Percentiles rank a stretch among this genome's conserved stretches.
phyloP scores from a whole-genome alignment of 2,113 vertebrate species.

The Condylura cristata region DNA sequence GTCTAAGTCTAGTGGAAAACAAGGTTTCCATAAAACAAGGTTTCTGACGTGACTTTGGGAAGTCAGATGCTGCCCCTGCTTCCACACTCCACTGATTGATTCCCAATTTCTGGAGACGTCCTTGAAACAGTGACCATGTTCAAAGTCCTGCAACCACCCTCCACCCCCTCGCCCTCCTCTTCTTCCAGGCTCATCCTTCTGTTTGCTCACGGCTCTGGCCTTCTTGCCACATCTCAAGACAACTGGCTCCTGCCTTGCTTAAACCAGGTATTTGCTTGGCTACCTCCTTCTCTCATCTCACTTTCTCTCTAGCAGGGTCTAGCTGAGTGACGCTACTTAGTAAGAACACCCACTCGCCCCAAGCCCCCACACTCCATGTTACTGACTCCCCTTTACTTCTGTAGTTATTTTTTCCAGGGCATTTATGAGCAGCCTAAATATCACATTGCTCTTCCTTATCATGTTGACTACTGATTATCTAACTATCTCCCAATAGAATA shows the following conservation, averaged over 20 bases:
- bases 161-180: not conserved
- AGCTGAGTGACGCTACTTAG: not conserved
- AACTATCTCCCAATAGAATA: not conserved
- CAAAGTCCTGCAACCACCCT: not conserved
- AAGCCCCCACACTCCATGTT: not conserved
- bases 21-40: not conserved
- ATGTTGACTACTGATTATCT: not conserved
- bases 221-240: accelerated
- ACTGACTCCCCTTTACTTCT: not conserved
- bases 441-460: not conserved
- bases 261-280: not conserved
- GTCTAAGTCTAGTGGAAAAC: slow-evolving; percentile 2
- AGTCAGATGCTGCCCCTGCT: not conserved
- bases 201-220: not conserved
- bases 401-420: not conserved
- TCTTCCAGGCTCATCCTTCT: not conserved
- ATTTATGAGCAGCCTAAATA: not conserved
- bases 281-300: not conserved
- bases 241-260: not conserved
- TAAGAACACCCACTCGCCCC: not conserved
- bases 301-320: not conserved
- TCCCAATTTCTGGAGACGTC: not conserved
- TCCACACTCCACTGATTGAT: not conserved
- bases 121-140: not conserved
- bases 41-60: not conserved